phyloP scores from a whole-genome alignment of 2,888 invertebrate species.

The Mechanitis mazaeus region DNA sequence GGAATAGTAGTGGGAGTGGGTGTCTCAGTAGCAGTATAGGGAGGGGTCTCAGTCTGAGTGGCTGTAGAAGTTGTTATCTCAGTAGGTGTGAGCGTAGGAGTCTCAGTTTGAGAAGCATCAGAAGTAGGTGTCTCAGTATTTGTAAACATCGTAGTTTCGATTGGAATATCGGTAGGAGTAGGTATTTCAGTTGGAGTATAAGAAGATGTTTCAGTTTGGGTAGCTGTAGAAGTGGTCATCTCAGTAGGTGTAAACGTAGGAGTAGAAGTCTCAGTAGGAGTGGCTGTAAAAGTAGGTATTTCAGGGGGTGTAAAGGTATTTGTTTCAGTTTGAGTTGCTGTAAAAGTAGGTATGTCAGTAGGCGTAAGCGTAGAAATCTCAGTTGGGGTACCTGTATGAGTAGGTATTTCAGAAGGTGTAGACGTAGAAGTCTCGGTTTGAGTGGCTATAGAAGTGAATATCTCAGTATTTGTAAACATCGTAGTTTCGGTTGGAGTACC shows the following conservation, averaged over 20 bases:
- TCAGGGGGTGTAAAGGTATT: constrained; percentile 13
- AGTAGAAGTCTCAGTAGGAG: background rate
- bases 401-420: constrained; percentile 4
- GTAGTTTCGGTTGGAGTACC: background rate
- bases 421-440: constrained; percentile 16
- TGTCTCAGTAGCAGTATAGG: constrained; percentile 1
- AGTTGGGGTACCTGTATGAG: constrained; percentile 7
- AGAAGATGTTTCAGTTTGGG: constrained; percentile 1
- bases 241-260: constrained; percentile 10
- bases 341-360: constrained; percentile 5
- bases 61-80: constrained; percentile 1
- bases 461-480: constrained; percentile 12
- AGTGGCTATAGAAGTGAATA: constrained; percentile 13
- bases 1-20: constrained; percentile 5
- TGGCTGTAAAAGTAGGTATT: constrained; percentile 8
- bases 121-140: background rate
- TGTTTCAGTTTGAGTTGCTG: constrained; percentile 6
- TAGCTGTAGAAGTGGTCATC: constrained; percentile 13
- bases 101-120: background rate
- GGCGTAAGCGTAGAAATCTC: constrained; percentile 3
- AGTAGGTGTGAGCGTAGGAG: background rate
- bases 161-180: constrained; percentile 11
- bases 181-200: background rate
- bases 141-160: background rate
- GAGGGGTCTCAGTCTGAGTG: background rate